phyloP scores from a whole-genome alignment of 1,140 invertebrate species.

The Drosophila pseudoobscura region DNA sequence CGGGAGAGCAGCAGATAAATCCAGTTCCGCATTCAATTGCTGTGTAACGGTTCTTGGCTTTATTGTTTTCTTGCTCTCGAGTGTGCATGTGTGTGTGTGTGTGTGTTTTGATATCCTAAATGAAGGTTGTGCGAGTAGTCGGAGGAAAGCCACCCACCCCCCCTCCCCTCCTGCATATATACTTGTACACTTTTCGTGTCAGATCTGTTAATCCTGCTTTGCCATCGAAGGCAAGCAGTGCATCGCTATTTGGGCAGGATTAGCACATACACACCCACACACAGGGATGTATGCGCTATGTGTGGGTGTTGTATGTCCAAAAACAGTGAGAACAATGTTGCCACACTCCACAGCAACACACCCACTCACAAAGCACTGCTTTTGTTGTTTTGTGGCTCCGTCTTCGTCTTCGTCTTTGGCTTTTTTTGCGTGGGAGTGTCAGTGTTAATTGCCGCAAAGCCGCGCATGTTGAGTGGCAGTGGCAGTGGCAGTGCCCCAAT shows the following conservation, averaged over 20 bases:
- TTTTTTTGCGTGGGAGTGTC: slow-evolving; percentile 69
- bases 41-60: not conserved
- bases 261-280: not conserved
- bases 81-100: no score
- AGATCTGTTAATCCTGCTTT: no score
- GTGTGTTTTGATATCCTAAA: no score
- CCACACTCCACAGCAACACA: slow-evolving; percentile 39
- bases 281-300: not conserved
- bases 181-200: no score
- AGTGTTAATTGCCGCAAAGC: slow-evolving; percentile 75
- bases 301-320: slow-evolving; percentile 45
- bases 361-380: slow-evolving; percentile 53
- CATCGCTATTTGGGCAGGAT: no score
- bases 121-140: no score
- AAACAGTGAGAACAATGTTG: slow-evolving; percentile 50
- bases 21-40: slow-evolving; percentile 34
- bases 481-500: slow-evolving; percentile 14
- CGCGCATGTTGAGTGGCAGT: slow-evolving; percentile 56
- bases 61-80: not conserved
- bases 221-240: no score
- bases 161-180: no score
- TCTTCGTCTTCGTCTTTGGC: slow-evolving; percentile 24
- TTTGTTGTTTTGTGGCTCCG: slow-evolving; percentile 48
- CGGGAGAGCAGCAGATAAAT: not conserved
- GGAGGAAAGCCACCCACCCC: no score